Conservation (phyloP, 2,797 vertebrate species). For the Semaprochilodus insignis region DNA sequence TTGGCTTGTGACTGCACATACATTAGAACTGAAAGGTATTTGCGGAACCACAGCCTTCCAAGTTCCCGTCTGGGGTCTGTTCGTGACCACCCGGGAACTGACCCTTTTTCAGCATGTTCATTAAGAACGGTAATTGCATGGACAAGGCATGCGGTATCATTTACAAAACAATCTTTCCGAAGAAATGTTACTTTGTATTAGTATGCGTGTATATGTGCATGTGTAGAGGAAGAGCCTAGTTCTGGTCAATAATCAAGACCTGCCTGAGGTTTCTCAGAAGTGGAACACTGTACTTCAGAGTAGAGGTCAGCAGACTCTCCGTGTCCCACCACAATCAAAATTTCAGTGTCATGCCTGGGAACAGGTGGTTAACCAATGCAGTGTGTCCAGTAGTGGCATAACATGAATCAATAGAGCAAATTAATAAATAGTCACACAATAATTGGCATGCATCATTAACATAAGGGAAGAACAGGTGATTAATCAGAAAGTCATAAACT, state of each 20-base stretch:
- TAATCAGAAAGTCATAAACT: too few species aligned
- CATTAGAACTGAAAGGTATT: constrained; percentile 58
- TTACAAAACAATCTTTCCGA: constrained; percentile 52
- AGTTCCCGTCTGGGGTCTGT: constrained; percentile 48
- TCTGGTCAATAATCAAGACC: constrained; percentile 10
- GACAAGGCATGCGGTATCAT: constrained; percentile 45
- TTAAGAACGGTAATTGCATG: constrained; percentile 27
- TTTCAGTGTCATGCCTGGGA: too few species aligned
- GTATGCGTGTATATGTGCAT: constrained; percentile 49
- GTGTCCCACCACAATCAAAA: too few species aligned
- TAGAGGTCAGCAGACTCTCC: too few species aligned
- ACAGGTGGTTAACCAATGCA: too few species aligned
- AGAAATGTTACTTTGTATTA: constrained; percentile 18
- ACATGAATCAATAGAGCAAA: too few species aligned
- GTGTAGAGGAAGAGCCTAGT: not conserved
- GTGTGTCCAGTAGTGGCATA: too few species aligned
- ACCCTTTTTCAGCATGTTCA: constrained; percentile 35
- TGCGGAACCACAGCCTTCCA: constrained; percentile 55
- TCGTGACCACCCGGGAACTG: constrained; percentile 59
- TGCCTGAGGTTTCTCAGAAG: constrained; percentile 1
- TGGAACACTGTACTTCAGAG: not conserved
- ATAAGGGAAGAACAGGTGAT: too few species aligned
- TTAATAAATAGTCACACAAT: too few species aligned
- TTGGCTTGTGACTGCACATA: constrained; percentile 60
- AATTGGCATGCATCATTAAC: too few species aligned